phyloP scores from a whole-genome alignment of 2,797 vertebrate genomes.

The Poecile montanus region DNA sequence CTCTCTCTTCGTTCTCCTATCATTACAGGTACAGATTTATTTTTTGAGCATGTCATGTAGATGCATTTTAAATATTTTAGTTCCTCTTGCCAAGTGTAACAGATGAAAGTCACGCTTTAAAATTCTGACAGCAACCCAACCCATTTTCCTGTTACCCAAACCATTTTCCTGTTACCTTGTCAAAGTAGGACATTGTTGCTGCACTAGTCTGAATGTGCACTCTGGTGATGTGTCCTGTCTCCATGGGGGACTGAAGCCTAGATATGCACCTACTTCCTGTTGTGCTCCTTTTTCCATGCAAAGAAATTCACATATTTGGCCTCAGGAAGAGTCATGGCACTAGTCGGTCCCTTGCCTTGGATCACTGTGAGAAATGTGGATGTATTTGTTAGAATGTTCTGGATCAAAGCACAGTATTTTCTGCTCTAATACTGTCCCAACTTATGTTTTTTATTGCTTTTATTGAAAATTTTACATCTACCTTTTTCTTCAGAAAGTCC shows the following conservation, averaged over 20 bases:
- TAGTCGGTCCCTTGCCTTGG: neutral
- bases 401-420: neutral
- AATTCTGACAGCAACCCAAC: neutral
- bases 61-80: neutral
- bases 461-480: neutral
- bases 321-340: neutral
- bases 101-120: neutral
- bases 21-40: neutral
- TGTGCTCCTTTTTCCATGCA: neutral
- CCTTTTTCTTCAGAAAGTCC: conserved; percentile 44
- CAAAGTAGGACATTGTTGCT: neutral
- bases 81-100: neutral
- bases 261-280: neutral
- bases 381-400: neutral
- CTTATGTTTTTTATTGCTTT: neutral
- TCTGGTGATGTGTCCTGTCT: neutral
- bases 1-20: neutral
- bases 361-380: neutral
- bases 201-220: neutral
- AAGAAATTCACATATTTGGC: neutral
- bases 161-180: neutral
- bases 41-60: neutral
- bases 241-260: neutral
- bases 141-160: neutral
- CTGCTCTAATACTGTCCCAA: neutral